These are phyloP conservation scores for Phymatocera aterrima DNA, from an alignment of 2,888 invertebrate species.

Conservation along the genomic window DNA sequence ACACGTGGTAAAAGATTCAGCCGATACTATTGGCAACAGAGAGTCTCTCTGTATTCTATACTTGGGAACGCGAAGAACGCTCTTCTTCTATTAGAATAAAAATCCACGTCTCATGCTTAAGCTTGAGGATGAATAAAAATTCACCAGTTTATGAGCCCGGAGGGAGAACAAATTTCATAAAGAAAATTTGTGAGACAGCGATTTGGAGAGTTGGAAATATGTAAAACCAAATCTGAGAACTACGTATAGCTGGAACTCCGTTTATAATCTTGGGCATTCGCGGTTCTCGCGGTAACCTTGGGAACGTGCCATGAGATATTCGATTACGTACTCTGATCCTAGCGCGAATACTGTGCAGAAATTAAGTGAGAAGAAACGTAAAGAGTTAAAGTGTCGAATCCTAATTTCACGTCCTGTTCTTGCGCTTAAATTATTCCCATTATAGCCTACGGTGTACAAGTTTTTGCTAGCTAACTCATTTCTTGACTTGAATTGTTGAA, in stretches of 20 bases:
- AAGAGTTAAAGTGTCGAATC: neutral
- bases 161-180: too few species aligned
- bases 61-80: neutral
- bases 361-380: neutral
- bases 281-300: neutral
- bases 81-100: neutral
- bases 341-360: neutral
- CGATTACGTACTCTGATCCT: constrained; percentile 4
- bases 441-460: neutral
- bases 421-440: neutral
- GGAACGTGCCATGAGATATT: neutral
- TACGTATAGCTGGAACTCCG: too few species aligned
- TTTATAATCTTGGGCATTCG: neutral
- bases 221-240: too few species aligned
- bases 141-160: neutral
- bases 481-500: constrained; percentile 5
- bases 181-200: neutral
- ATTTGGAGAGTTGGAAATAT: too few species aligned
- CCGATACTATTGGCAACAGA: neutral
- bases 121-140: neutral
- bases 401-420: constrained; percentile 7
- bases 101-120: neutral
- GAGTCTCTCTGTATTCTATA: neutral
- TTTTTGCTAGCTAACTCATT: neutral
- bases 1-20: constrained; percentile 6